phyloP scores from a whole-genome alignment of 2,797 vertebrate species.

The Darevskia mixta region DNA sequence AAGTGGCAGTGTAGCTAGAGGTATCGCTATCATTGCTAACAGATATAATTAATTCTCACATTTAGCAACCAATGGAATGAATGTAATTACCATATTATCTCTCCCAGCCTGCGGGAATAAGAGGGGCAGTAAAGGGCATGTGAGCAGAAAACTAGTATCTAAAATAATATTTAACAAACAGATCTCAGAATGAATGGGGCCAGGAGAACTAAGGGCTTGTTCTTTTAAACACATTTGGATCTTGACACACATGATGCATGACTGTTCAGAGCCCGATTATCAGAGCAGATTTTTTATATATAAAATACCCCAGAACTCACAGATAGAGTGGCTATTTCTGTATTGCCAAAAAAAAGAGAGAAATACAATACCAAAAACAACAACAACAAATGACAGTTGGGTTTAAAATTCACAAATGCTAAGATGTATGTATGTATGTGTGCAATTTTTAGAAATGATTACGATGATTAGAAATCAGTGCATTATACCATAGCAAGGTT shows the following conservation, averaged over 20 bases:
- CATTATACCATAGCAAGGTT: too few species aligned
- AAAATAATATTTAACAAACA: background rate
- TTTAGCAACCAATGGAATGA: slow-evolving; percentile 16
- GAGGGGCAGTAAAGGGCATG: slow-evolving; percentile 3
- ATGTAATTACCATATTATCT: slow-evolving; percentile 15
- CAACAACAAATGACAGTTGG: too few species aligned
- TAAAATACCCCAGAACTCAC: background rate
- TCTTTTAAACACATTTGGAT: background rate
- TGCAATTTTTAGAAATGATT: too few species aligned
- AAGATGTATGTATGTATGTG: too few species aligned
- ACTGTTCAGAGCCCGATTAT: background rate
- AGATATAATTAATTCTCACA: slow-evolving; percentile 36
- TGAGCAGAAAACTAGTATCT: slow-evolving; percentile 1
- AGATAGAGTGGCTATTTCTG: background rate
- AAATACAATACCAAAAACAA: too few species aligned
- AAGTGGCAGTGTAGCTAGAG: background rate
- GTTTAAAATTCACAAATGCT: too few species aligned
- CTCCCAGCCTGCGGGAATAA: slow-evolving; percentile 8
- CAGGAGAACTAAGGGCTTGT: background rate
- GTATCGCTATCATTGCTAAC: slow-evolving; percentile 1
- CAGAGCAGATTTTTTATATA: background rate
- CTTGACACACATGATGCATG: background rate
- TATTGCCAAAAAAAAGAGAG: too few species aligned
- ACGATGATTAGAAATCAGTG: too few species aligned
- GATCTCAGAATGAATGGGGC: background rate